Evolutionary conservation across 2,888 invertebrate species (phyloP), one percentile per base, ranked within the genome.

Genomic region (Agonopterix heracliana): DNA sequence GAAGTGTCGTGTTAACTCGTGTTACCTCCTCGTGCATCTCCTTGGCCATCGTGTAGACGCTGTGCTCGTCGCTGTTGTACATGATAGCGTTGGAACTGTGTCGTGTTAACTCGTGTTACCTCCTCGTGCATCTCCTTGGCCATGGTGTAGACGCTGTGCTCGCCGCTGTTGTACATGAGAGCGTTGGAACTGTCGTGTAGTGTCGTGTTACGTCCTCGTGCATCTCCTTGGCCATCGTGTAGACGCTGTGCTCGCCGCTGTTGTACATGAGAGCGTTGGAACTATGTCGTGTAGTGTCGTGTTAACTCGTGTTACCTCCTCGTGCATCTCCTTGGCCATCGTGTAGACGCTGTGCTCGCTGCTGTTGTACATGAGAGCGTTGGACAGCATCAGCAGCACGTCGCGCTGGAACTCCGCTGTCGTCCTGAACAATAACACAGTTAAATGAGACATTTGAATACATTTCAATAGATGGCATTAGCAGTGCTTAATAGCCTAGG

Each of bases 351-450:
- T 91, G 56, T 96, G 95, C 57, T 94, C 92, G 2, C 93, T 93
- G 73, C 94, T 94, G 81, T 98, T 98, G 81, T 96, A 96, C 93
- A 98, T 96, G 17, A 97, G 90, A 0, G 98, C 96, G 81, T 99
- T 99, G 49, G 93, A 92, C 62, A 98, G 93, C 97, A 98, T 98
- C 8, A 97, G 84, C 76, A 97, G 90, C 11, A 98, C 92, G 65
- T 97, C 97, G 0, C 96, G 90, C 60, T 97, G 96, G 70, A 98
- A 95, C 70, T 98, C 96, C 8, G 90, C 90, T 0, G 96, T 95
- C 0, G 94, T 95, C 40, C 95, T 87, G 64, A 42, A 34, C 42
- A 42, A 17, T 17, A 4, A 42, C 42, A 17, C 17, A 13, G 42
- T 17, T 1, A 3, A 17, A 35, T 35, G 35, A 35, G 35, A 35